Conservation (phyloP, 2,888 invertebrate species). For the Meiosimyza decipiens region DNA sequence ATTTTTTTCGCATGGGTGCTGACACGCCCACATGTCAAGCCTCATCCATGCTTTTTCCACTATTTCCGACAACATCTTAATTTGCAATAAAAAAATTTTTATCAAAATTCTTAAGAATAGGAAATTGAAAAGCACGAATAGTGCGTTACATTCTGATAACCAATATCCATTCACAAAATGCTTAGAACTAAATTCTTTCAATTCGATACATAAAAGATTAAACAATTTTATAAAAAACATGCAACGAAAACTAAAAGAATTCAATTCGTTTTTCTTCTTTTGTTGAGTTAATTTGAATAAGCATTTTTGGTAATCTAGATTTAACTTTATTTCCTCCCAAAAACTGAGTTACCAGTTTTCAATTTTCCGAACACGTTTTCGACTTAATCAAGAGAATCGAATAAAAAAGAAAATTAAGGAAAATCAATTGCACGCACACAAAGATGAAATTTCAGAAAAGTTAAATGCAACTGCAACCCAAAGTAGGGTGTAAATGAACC, state of each 20-base stretch:
- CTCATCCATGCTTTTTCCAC: too few species aligned
- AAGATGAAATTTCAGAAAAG: slow-evolving; percentile 15
- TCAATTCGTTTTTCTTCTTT: background rate
- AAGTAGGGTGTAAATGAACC: background rate
- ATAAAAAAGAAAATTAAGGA: slow-evolving; percentile 31
- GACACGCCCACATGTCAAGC: too few species aligned
- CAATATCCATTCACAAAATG: too few species aligned
- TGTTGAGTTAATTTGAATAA: background rate
- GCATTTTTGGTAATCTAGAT: too few species aligned
- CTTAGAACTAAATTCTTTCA: background rate
- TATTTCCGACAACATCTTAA: too few species aligned
- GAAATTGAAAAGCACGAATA: too few species aligned
- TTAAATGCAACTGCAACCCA: slow-evolving; percentile 1
- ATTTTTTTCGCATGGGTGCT: too few species aligned
- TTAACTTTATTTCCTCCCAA: background rate
- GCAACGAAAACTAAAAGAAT: background rate
- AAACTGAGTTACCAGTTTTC: slow-evolving; percentile 30
- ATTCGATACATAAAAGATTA: background rate
- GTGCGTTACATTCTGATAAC: too few species aligned
- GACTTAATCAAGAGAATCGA: slow-evolving; percentile 53
- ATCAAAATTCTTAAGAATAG: too few species aligned
- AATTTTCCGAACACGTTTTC: slow-evolving; percentile 54
- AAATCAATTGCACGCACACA: slow-evolving; percentile 38
- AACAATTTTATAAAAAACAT: background rate
- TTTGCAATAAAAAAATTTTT: too few species aligned